Base-by-base conservation (phyloP, 2,888 invertebrate genomes). In the Podotricha telesiphe region DNA sequence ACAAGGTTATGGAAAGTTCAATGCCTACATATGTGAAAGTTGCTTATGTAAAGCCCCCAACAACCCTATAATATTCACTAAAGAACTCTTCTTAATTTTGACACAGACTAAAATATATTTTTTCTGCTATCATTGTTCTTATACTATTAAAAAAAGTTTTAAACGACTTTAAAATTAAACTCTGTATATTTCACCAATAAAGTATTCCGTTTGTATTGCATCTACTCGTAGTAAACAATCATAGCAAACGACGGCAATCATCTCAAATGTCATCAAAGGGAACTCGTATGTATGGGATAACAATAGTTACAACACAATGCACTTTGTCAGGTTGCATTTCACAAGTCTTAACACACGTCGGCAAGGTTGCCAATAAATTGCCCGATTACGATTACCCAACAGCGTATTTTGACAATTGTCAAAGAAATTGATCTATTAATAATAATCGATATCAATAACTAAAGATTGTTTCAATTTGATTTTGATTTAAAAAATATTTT, bases 21-120 rank as follows among this genome's bases (percentile, higher is more conserved):
- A 68, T 74, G 74, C 59, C 75, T 73, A 66, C 66, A 65, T 69
- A 78, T 79, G 88, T 84, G 89, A 89, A 89, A 89, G 89, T 79
- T n/a, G 75, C 67, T 34, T 28, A 47, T 28, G 19, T 28, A 48
- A 62, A 34, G 13, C 22, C 42, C 58, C 10, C 42, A 2, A 13
- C 42, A 13, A 15, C n/a, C 42, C 42, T 22, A 42, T 42, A 40
- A 10, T 15, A 42, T 59, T 19, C 11, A 55, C 53, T 58, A 6
- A 15, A 19, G 15, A 42, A 3, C 15, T 20, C 7, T 42, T 58
- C 4, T 28, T 53, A 53, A 53, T 28, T n/a, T 10, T 53, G 28
- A 53, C 2, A 28, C 28, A 53, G 13, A 13, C 2, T 42, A 13
- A 42, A 13, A 13, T 13, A 13, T 13, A 11, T 13, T 42, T 42